Base-by-base conservation (phyloP, 2,888 invertebrate species). In the Ecdyonurus torrentis region DNA sequence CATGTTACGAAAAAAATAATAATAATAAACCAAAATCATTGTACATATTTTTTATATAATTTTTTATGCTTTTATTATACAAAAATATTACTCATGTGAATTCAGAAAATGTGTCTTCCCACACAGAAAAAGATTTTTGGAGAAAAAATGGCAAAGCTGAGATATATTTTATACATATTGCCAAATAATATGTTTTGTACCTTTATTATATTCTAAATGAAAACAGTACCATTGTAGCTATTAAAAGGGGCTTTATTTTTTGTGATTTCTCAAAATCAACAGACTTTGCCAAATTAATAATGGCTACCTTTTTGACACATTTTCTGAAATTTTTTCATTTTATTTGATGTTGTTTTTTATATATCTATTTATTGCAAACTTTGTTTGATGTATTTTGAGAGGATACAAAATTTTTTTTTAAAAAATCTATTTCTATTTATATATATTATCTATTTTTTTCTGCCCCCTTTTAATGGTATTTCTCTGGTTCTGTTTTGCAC, bases 51-150 rank as follows among this genome's bases (percentile, higher is more conserved):
- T 37, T 37, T 37, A 37, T 37, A 37, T 37, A 37, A 10, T 37
- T 37, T 37, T 37, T 37, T 37, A 37, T 37, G 37, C n/a, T n/a
- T n/a, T n/a, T n/a, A n/a, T n/a, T n/a, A n/a, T n/a, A n/a, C n/a
- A n/a, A n/a, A n/a, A 37, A 37, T 37, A 10, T 15, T 37, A 37
- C 37, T 37, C 15, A 15, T 37, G 37, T 37, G 63, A 68, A 76
- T 83, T 86, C 87, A 87, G 87, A 87, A 88, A 88, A 88, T 88
- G 87, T 88, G 87, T 83, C 83, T 83, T 83, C 81, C 82, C 80
- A 85, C 85, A 37, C 37, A 37, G 37, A 37, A 37, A 37, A 37
- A 37, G 37, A 37, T 37, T 37, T 37, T 37, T 37, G 5, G 15
- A 37, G 15, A 15, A 37, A 37, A 37, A 62, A 37, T 62, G 62